phyloP scores from a whole-genome alignment of 2,797 vertebrate genomes.

The Megaceryle alcyon region DNA sequence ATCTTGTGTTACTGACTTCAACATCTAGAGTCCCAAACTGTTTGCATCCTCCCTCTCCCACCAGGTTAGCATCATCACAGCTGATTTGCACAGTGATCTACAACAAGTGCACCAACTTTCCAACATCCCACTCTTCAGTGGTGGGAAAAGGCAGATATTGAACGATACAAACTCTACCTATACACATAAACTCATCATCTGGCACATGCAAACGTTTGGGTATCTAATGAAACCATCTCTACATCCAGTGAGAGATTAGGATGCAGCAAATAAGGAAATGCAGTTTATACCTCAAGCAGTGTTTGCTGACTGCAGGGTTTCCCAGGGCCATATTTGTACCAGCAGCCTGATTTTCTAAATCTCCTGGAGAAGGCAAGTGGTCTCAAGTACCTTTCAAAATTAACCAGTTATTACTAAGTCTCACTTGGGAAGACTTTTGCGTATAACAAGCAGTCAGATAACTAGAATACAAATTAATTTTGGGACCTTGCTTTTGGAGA shows the following conservation, averaged over 20 bases:
- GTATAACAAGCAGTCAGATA: neutral
- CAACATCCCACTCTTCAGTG: fast-evolving
- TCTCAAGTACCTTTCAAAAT: neutral
- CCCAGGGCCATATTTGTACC: neutral
- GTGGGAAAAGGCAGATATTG: neutral
- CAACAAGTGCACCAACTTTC: neutral
- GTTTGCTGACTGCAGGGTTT: neutral
- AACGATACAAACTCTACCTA: neutral
- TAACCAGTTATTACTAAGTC: neutral
- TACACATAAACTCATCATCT: neutral
- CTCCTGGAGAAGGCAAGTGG: neutral
- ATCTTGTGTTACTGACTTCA: neutral
- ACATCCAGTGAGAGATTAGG: neutral
- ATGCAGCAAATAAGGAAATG: neutral
- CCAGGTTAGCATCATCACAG: neutral
- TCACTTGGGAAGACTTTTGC: neutral
- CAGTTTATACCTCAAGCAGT: fast-evolving
- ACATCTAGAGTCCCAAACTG: fast-evolving
- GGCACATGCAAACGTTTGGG: neutral
- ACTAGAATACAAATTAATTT: neutral
- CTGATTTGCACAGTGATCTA: neutral
- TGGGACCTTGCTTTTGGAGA: neutral
- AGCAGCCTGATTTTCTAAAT: neutral
- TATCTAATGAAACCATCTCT: neutral
- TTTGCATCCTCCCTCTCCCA: neutral